Conservation (phyloP, 1,140 invertebrate genomes). For the Chironomus striatipennis region DNA sequence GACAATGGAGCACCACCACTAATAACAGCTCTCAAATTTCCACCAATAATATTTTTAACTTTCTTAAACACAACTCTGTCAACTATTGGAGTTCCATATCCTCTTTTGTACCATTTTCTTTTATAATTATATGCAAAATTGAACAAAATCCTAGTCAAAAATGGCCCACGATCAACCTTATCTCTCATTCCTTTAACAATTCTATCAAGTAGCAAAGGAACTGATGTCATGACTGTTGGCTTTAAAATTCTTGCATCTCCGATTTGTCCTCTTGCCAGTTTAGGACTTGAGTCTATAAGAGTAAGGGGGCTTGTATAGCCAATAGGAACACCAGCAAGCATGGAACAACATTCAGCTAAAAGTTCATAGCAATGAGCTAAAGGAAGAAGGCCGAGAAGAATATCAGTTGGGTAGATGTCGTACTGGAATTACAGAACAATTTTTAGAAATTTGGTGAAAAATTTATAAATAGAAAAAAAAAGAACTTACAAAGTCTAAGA, state of each 20-base stretch:
- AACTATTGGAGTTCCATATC: slow-evolving; percentile 74
- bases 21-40: slow-evolving; percentile 75
- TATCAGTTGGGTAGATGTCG: slow-evolving; percentile 59
- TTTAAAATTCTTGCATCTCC: slow-evolving; percentile 84
- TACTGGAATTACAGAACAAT: not conserved
- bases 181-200: slow-evolving; percentile 93
- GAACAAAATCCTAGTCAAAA: slow-evolving; percentile 70
- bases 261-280: slow-evolving; percentile 85
- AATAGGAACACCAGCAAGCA: slow-evolving; percentile 77
- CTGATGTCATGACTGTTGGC: slow-evolving; percentile 92
- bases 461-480: not conserved
- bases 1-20: slow-evolving; percentile 84
- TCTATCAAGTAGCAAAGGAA: slow-evolving; percentile 92
- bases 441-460: not conserved
- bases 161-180: slow-evolving; percentile 70
- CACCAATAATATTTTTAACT: slow-evolving; percentile 75
- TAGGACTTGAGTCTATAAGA: slow-evolving; percentile 90
- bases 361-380: slow-evolving; percentile 97
- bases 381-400: slow-evolving; percentile 91
- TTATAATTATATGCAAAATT: slow-evolving; percentile 91
- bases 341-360: slow-evolving; percentile 63
- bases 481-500: slow-evolving; percentile 60
- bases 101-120: slow-evolving; percentile 69
- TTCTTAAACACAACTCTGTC: slow-evolving; percentile 71
- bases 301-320: slow-evolving; percentile 95